These are phyloP conservation scores for Porites divaricata DNA, from an alignment of 92 coral and sea anemone species.

Conservation along the genomic window DNA sequence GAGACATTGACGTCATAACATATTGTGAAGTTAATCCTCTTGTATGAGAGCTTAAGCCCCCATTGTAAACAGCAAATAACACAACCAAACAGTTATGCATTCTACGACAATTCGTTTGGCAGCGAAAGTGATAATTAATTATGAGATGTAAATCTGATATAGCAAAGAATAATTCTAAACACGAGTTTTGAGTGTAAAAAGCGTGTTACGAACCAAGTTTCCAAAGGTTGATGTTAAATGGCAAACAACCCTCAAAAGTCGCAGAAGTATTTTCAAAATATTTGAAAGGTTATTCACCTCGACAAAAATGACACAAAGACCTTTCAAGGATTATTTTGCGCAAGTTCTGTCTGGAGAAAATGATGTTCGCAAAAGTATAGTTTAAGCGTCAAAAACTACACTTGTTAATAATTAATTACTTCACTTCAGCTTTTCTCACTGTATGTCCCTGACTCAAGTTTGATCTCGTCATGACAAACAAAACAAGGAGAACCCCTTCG, in stretches of 20 bases:
- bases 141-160: not conserved
- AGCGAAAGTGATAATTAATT: not conserved
- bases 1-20: slow-evolving; percentile 11
- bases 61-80: not conserved
- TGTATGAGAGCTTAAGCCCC: slow-evolving; percentile 32
- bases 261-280: not conserved
- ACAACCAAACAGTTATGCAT: slow-evolving; percentile 3
- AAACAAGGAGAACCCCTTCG: too few species aligned
- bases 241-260: not conserved
- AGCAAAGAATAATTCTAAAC: not conserved
- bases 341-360: too few species aligned
- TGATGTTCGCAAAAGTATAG: not conserved
- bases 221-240: not conserved
- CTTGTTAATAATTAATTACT: not conserved
- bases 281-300: not conserved
- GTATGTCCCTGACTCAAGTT: too few species aligned
- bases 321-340: not conserved
- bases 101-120: slow-evolving; percentile 12
- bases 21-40: slow-evolving; percentile 30
- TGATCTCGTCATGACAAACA: too few species aligned
- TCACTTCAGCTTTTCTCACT: too few species aligned
- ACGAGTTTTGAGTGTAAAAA: not conserved
- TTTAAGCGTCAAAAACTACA: not conserved
- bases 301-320: slow-evolving; percentile 4
- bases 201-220: not conserved